Evolutionary conservation across 2,797 vertebrate species (phyloP), one percentile per base, ranked within the genome.

Genomic region (Bovichtus diacanthus): DNA sequence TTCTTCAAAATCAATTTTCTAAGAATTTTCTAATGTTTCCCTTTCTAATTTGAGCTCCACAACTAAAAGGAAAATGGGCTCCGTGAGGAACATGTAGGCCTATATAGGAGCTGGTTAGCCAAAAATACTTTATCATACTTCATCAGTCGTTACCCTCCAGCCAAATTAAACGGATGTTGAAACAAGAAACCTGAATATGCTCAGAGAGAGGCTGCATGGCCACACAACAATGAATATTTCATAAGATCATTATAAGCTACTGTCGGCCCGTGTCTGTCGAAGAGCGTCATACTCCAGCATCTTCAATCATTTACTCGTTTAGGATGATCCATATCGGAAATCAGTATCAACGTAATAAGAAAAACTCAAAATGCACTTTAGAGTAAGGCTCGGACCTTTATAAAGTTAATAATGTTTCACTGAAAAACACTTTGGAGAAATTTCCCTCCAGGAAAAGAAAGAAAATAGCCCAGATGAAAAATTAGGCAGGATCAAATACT

Each of bases 211-310:
- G 62, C 79, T 47, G 65, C 44, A 43, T 36, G 76, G 73, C 78
- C 74, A 55, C 87, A 63, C 61, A 59, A 29, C 66, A 13, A 87
- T 93, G 50, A 91, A 92, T 92, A 87, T 88, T 92, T 93, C 16
- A 93, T 85, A 36, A 81, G 80, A 81, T 90, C 76, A 84, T 86
- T 87, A 82, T 72, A n/a, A 56, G 27, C 43, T 9, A 29, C 25
- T 76, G 31, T 50, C 39, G 36, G 79, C 38, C 74, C 64, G 50
- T 61, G 75, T 64, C 31, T 74, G 74, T 53, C 56, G 34, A 70
- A 36, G 59, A 70, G 70, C 68, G 44, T 81, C 59, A 64, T 16
- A 6, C 58, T 67, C 43, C 51, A 53, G 56, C 31, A 19, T 65
- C 49, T 21, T 58, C 51, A 62, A 29, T 46, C 27, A 36, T 66